A percentile compares a stretch with the other conserved stretches of the same genome.
phyloP scores from a whole-genome alignment of 2,797 vertebrate species.

The Semaprochilodus insignis region DNA sequence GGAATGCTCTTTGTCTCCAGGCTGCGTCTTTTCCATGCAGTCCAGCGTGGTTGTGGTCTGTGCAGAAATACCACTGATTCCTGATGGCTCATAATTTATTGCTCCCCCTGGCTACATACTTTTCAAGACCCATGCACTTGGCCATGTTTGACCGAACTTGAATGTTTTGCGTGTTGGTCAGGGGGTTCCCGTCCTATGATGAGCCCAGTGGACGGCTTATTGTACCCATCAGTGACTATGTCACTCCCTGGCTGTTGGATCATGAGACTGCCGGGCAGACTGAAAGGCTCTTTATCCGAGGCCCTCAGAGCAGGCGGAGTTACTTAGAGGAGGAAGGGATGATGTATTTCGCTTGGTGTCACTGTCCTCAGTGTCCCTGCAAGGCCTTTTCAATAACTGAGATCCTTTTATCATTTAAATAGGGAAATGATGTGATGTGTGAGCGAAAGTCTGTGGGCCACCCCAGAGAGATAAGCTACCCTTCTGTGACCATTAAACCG shows the following conservation, averaged over 20 bases:
- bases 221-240: slow-evolving; percentile 24
- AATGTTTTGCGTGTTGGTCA: slow-evolving; percentile 21
- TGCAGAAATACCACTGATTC: slow-evolving; percentile 57
- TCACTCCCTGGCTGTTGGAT: slow-evolving; percentile 27
- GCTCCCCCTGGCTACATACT: slow-evolving; percentile 54
- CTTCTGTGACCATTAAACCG: slow-evolving; percentile 10
- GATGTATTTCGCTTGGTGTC: slow-evolving; percentile 2
- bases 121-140: slow-evolving; percentile 37
- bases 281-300: slow-evolving; percentile 38
- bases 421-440: slow-evolving; percentile 23
- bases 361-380: slow-evolving; percentile 23
- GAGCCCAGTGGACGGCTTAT: slow-evolving; percentile 25
- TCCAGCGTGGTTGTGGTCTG: slow-evolving; percentile 57
- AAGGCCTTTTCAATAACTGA: slow-evolving; percentile 20
- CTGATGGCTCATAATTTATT: slow-evolving; percentile 61
- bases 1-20: slow-evolving; percentile 60
- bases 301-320: not conserved
- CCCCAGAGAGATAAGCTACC: slow-evolving; percentile 29
- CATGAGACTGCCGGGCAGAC: slow-evolving; percentile 15
- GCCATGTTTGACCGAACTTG: slow-evolving; percentile 21
- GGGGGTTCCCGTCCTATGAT: slow-evolving; percentile 8
- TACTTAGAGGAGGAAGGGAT: not conserved
- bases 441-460: slow-evolving; percentile 1
- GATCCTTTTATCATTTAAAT: slow-evolving; percentile 22
- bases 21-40: slow-evolving; percentile 52